These are phyloP conservation scores for Drosophila cardini DNA, from an alignment of 1,140 invertebrate genomes.

Conservation along the genomic window DNA sequence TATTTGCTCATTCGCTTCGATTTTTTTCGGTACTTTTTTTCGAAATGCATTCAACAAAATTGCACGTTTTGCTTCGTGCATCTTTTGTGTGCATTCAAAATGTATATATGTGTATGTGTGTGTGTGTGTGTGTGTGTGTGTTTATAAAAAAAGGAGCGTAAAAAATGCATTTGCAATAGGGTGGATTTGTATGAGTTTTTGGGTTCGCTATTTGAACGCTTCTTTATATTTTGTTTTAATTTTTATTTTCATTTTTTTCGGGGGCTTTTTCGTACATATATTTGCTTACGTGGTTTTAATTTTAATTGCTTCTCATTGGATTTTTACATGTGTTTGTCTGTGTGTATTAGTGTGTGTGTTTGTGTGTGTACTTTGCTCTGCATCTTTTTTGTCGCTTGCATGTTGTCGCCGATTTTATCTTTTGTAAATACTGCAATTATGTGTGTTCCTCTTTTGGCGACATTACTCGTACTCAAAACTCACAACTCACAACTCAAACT, in stretches of 20 bases:
- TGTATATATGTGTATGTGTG: background rate
- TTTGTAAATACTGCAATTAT: constrained; percentile 84
- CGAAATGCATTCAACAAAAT: constrained; percentile 81
- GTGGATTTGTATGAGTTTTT: constrained; percentile 72
- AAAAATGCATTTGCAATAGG: constrained; percentile 73
- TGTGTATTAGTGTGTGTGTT: background rate
- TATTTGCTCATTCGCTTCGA: constrained; percentile 60
- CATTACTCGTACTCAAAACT: constrained; percentile 48
- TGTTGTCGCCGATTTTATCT: constrained; percentile 81
- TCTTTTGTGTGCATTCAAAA: constrained; percentile 67
- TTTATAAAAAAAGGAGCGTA: background rate
- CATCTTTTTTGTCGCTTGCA: constrained; percentile 50
- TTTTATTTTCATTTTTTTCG: constrained; percentile 45
- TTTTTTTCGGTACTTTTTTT: constrained; percentile 60
- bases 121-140: too few relatives aligned
- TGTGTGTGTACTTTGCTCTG: constrained; percentile 26
- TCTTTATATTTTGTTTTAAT: too few relatives aligned
- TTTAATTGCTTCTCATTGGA: constrained; percentile 78
- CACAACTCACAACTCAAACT: too few relatives aligned
- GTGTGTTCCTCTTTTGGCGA: constrained; percentile 75
- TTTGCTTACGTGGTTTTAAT: constrained; percentile 82
- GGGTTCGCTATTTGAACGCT: constrained; percentile 29
- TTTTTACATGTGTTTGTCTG: constrained; percentile 27
- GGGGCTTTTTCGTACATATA: constrained; percentile 55
- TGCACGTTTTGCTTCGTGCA: constrained; percentile 80